phyloP scores from a whole-genome alignment of 2,888 invertebrate genomes.

The Calameuta filiformis region DNA sequence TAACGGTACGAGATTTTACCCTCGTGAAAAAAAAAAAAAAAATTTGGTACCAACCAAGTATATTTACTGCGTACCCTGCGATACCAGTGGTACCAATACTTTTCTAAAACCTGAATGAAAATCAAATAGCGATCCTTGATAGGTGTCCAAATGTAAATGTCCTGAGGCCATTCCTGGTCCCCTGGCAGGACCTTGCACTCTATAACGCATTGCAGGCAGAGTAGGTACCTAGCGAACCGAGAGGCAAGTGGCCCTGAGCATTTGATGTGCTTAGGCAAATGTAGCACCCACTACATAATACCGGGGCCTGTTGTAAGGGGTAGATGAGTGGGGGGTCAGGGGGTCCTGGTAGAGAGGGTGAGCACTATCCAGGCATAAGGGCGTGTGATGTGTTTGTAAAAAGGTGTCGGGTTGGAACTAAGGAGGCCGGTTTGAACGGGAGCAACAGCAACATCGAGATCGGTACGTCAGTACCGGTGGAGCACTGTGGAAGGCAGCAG shows the following conservation, averaged over 20 bases:
- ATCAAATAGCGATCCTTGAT: too few relatives aligned
- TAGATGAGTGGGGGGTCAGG: slow-evolving; percentile 19
- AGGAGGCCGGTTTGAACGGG: slow-evolving; percentile 46
- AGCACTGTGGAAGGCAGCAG: too few relatives aligned
- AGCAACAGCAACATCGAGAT: too few relatives aligned
- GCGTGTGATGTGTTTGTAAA: slow-evolving; percentile 66
- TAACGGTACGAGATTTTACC: too few relatives aligned
- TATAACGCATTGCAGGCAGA: slow-evolving; percentile 16
- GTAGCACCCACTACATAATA: slow-evolving; percentile 52
- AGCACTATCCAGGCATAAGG: slow-evolving; percentile 43
- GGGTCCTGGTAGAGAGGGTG: slow-evolving; percentile 14
- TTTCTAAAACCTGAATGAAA: too few relatives aligned
- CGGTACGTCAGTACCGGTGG: too few relatives aligned
- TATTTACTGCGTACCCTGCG: too few relatives aligned
- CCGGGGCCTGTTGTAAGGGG: slow-evolving; percentile 26
- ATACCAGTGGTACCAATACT: too few relatives aligned
- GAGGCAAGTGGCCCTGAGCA: slow-evolving; percentile 50
- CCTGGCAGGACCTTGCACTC: not conserved
- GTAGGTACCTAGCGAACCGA: slow-evolving; percentile 48
- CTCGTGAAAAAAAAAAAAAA: too few relatives aligned
- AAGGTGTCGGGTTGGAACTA: slow-evolving; percentile 66
- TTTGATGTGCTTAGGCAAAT: slow-evolving; percentile 63
- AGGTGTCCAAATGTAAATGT: not conserved
- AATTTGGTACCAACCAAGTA: too few relatives aligned
- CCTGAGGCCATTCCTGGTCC: not conserved